Percentiles rank a stretch among this genome's conserved stretches.
phyloP scores from a whole-genome alignment of 2,888 invertebrate species.

The Melanargia galathea region DNA sequence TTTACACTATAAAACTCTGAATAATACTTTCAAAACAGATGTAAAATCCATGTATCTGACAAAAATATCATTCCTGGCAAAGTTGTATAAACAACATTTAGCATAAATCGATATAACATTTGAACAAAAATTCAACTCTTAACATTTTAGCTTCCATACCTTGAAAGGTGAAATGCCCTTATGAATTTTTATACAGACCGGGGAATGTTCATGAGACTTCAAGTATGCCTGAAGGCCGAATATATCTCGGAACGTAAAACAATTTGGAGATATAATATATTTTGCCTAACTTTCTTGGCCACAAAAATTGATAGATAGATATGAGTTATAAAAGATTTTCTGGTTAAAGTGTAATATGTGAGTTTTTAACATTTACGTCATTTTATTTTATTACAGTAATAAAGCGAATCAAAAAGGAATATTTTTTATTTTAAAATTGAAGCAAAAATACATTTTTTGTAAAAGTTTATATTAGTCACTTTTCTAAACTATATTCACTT shows the following conservation, averaged over 20 bases:
- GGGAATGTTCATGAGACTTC: constrained; percentile 42
- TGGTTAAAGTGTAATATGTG: not conserved
- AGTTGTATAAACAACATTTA: not conserved
- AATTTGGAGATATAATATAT: constrained; percentile 36
- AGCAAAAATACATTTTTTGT: too few relatives aligned
- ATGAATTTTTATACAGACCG: constrained; percentile 43
- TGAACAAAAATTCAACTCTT: constrained; percentile 24
- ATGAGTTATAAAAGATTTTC: constrained; percentile 16
- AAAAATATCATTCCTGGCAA: not conserved
- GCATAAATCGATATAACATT: constrained; percentile 26
- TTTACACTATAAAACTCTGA: too few relatives aligned
- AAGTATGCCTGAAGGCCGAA: constrained; percentile 39
- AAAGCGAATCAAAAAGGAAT: too few relatives aligned
- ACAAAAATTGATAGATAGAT: constrained; percentile 25
- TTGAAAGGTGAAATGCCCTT: constrained; percentile 39
- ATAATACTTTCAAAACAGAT: too few relatives aligned
- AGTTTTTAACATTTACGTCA: too few relatives aligned
- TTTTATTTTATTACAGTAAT: too few relatives aligned
- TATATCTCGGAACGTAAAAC: constrained; percentile 39
- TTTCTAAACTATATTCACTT: too few relatives aligned
- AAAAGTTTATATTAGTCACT: too few relatives aligned
- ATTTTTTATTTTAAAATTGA: too few relatives aligned
- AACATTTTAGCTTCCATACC: constrained; percentile 34
- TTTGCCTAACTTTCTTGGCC: constrained; percentile 32
- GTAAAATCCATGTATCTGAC: too few relatives aligned